phyloP scores from a whole-genome alignment of 2,797 vertebrate genomes.

The Cottoperca gobio region DNA sequence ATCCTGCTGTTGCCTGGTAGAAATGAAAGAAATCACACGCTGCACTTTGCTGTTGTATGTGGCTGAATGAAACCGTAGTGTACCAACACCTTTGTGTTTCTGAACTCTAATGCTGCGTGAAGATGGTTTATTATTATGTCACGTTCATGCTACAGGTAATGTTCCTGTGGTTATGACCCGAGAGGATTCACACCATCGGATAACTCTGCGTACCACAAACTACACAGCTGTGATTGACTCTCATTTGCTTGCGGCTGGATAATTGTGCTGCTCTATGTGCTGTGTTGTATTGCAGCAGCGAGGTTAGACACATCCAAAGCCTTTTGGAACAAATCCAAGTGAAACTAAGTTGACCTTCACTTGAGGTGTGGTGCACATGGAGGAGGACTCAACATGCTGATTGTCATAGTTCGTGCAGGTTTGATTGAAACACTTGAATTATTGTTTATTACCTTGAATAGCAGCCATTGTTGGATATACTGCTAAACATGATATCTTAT shows the following conservation, averaged over 20 bases:
- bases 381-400: no score
- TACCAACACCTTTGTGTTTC: background rate
- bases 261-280: background rate
- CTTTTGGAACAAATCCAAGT: background rate
- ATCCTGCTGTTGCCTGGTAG: conserved; percentile 66
- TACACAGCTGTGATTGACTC: background rate
- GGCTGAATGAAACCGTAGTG: background rate
- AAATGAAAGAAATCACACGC: conserved; percentile 25
- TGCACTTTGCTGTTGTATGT: background rate
- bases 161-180: background rate
- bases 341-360: background rate
- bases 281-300: conserved; percentile 12
- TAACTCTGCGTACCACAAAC: background rate
- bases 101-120: background rate
- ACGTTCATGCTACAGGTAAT: background rate
- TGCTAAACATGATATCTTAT: background rate
- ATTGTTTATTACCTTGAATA: background rate
- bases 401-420: background rate
- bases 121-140: conserved; percentile 3
- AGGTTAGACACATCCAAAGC: background rate
- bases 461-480: background rate
- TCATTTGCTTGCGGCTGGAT: conserved; percentile 12
- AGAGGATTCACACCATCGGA: background rate
- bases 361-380: background rate
- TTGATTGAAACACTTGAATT: background rate